These are phyloP conservation scores for Sparidentex hasta DNA, from an alignment of 2,797 vertebrate species.

Conservation along the genomic window DNA sequence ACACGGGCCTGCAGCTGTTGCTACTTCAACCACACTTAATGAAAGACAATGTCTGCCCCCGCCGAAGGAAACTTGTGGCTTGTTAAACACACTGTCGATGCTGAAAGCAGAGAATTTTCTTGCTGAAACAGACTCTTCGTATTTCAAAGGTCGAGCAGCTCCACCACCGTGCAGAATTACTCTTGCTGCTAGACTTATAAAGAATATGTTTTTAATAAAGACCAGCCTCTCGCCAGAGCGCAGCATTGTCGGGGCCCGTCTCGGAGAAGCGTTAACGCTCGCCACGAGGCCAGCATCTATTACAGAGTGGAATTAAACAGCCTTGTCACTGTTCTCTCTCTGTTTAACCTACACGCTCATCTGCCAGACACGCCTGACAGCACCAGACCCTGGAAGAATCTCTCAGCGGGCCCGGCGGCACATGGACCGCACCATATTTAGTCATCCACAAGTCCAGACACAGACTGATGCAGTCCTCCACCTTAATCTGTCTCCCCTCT, in stretches of 20 bases:
- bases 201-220: slow-evolving; percentile 40
- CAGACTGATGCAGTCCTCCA: slow-evolving; percentile 63
- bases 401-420: slow-evolving; percentile 66
- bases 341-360: slow-evolving; percentile 79
- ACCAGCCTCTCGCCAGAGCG: slow-evolving; percentile 13
- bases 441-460: slow-evolving; percentile 74
- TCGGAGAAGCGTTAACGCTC: slow-evolving; percentile 29
- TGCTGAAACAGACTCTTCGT: slow-evolving; percentile 57
- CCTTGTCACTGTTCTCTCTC: slow-evolving; percentile 73
- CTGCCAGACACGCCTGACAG: slow-evolving; percentile 76
- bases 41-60: slow-evolving; percentile 64
- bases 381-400: slow-evolving; percentile 74
- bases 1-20: slow-evolving; percentile 59
- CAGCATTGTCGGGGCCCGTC: neutral
- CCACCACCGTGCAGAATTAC: slow-evolving; percentile 54
- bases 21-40: slow-evolving; percentile 72
- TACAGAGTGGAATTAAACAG: slow-evolving; percentile 70
- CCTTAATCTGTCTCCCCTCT: slow-evolving; percentile 68
- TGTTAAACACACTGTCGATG: slow-evolving; percentile 62
- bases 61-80: slow-evolving; percentile 54
- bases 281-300: slow-evolving; percentile 39
- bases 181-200: neutral
- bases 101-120: slow-evolving; percentile 50
- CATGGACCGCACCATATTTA: slow-evolving; percentile 82
- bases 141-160: slow-evolving; percentile 63